Conservation (phyloP, 2,113 vertebrate species). For the Muntiacus muntjak region DNA sequence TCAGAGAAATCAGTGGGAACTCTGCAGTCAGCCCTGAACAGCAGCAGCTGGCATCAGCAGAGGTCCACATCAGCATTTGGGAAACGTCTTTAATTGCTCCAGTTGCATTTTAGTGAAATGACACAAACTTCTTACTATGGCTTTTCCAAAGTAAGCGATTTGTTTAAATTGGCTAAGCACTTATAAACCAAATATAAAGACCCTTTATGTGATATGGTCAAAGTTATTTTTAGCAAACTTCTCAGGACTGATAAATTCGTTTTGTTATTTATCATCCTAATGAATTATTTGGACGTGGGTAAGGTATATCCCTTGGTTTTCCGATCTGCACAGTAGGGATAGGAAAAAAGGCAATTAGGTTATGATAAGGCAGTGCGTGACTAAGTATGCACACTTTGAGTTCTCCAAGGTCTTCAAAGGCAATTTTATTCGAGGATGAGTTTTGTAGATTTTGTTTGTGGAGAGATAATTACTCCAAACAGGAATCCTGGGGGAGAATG, state of each 20-base stretch:
- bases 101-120: conserved; percentile 7
- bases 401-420: not conserved
- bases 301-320: not conserved
- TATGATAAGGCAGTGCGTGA: not conserved
- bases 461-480: conserved; percentile 36
- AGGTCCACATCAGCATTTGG: not conserved
- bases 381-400: not conserved
- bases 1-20: not conserved
- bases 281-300: not conserved
- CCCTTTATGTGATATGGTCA: not conserved
- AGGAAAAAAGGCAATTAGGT: not conserved
- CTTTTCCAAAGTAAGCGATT: not conserved
- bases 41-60: not conserved
- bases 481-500: not conserved
- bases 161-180: not conserved
- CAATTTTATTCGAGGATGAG: conserved; percentile 29
- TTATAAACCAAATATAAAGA: not conserved
- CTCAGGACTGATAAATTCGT: not conserved
- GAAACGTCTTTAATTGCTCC: conserved; percentile 48
- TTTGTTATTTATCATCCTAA: conserved; percentile 31
- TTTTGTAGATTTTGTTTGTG: conserved; percentile 42
- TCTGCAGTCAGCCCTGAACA: not conserved
- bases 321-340: not conserved
- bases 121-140: not conserved
- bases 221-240: conserved; percentile 20